Base-by-base conservation (phyloP, 1,140 invertebrate genomes). In the Eupeodes corollae region DNA sequence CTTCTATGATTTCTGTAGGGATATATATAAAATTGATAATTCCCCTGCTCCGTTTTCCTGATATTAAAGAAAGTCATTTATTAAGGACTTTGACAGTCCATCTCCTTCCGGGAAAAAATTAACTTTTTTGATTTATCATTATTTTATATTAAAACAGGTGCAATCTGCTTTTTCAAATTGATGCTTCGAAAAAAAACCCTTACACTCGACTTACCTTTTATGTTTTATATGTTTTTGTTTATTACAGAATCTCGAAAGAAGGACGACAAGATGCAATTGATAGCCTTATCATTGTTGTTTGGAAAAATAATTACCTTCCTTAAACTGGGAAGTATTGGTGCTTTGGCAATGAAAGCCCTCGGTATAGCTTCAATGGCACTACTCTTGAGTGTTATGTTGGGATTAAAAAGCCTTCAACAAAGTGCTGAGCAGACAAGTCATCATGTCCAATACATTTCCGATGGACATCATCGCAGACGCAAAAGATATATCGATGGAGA, bases 231-330 rank as follows among this genome's bases (percentile, higher is more conserved):
- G 6, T 46, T 18, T 26, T n/a, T 6, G 19, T 46, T 16, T 31
- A 26, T 33, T 55, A 15, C 68, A 77, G 75, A 69, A 49, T 71
- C 72, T 44, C 69, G 77, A 59, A 73, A 75, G 52, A 73, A 77
- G 60, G 75, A 75, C 42, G 75, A 73, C 34, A 74, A 75, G 5
- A 72, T 72, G 3, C 69, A 73, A 14, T 51, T 79, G 1, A 59
- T 83, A 42, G 66, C 83, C 3, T 69, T 84, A 61, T 82, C 78
- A 0, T 47, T 84, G 31, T 84, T 86, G 80, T 83, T 86, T 72
- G 83, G 81, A 30, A 77, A 80, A 62, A 77, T 79, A 72, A 67
- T 86, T 65, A 81, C 80, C 0, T 80, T 82, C 0, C 71, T 83
- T 47, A 82, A 82, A 37, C 74, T 86, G 14, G 82, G 81, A 41